phyloP scores from a whole-genome alignment of 2,797 vertebrate species.

The Pseudopleuronectes americanus region DNA sequence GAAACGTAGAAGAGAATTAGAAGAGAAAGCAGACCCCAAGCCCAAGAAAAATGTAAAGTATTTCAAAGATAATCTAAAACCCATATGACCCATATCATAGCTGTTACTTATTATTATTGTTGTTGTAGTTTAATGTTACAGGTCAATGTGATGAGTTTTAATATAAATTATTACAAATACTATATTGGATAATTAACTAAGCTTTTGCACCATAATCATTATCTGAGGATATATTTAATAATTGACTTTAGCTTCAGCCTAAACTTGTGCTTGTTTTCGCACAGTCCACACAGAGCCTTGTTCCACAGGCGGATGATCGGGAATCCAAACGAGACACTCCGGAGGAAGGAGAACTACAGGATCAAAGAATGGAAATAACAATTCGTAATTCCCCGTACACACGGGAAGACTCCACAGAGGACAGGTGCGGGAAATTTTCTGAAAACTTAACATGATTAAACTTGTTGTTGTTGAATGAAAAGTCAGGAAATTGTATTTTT shows the following conservation, averaged over 20 bases:
- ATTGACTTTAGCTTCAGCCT: not conserved
- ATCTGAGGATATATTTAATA: not conserved
- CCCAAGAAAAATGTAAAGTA: conserved; percentile 91
- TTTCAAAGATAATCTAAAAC: not conserved
- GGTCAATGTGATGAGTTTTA: not conserved
- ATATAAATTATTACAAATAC: not conserved
- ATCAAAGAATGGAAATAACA: conserved; percentile 98
- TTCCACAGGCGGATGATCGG: conserved; percentile 94
- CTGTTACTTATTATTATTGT: no score
- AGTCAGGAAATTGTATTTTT: not conserved
- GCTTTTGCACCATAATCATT: not conserved
- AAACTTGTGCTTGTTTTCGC: conserved; percentile 15
- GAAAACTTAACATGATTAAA: not conserved
- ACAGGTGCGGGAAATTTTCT: conserved; percentile 82
- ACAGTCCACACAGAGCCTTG: conserved; percentile 71
- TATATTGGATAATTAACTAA: no score
- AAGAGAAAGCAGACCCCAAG: conserved; percentile 93
- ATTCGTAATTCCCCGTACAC: conserved; percentile 96
- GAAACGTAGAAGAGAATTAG: conserved; percentile 95
- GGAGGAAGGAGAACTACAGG: conserved; percentile 98
- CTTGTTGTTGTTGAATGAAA: not conserved
- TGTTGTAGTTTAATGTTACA: not conserved
- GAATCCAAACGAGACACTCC: conserved; percentile 97
- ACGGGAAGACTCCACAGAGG: conserved; percentile 94
- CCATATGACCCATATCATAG: not conserved